Percentiles rank a stretch among this genome's conserved stretches.
Evolutionary conservation across 2,888 invertebrate species (phyloP).

Genomic region (Phengaris arion): DNA sequence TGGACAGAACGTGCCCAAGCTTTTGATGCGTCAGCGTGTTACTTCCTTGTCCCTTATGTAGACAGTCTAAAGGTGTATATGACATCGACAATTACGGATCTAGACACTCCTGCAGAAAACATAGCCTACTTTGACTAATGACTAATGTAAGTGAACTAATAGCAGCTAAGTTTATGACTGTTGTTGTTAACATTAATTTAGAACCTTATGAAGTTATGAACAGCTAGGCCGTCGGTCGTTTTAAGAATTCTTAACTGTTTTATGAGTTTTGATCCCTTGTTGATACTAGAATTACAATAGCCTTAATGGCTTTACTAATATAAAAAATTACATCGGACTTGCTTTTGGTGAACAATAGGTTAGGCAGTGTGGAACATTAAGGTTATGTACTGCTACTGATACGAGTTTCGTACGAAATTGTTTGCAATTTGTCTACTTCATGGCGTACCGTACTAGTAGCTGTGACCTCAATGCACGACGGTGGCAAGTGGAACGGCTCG

Average conservation of each 20-base stretch:
- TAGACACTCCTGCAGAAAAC: conserved; percentile 19
- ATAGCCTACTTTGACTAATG: conserved; percentile 15
- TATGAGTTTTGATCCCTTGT: not conserved
- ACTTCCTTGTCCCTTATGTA: conserved; percentile 3
- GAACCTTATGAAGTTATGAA: not conserved
- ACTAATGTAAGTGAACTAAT: conserved; percentile 1
- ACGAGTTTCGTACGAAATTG: too few relatives aligned
- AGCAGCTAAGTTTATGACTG: not conserved
- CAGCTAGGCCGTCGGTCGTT: not conserved
- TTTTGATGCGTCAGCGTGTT: not conserved
- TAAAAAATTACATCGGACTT: too few relatives aligned
- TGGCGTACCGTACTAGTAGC: not conserved
- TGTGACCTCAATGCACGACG: conserved; percentile 14
- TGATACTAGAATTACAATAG: too few relatives aligned
- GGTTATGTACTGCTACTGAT: too few relatives aligned
- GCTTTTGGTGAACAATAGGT: too few relatives aligned
- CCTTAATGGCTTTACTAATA: too few relatives aligned
- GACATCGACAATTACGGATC: conserved; percentile 1
- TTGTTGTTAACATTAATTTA: not conserved
- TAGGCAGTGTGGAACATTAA: too few relatives aligned
- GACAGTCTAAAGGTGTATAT: conserved; percentile 3
- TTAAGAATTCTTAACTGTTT: not conserved
- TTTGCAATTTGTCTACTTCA: conserved; percentile 12
- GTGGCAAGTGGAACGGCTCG: conserved; percentile 35
- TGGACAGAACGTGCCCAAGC: not conserved